phyloP scores from a whole-genome alignment of 2,797 vertebrate species.

The Streptopelia turtur region DNA sequence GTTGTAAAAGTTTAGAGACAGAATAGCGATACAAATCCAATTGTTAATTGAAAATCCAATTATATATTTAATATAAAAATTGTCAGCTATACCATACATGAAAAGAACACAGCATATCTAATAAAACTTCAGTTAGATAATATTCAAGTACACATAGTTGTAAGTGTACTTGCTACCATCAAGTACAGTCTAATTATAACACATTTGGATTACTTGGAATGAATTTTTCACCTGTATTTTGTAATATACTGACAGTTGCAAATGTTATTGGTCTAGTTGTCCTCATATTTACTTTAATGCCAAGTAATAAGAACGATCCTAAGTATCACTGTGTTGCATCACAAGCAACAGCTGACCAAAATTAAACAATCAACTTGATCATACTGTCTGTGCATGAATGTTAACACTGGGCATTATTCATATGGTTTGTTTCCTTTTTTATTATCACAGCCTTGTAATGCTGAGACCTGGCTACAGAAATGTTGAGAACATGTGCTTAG shows the following conservation, averaged over 20 bases:
- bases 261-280: neutral
- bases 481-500: neutral
- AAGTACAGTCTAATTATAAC: neutral
- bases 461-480: neutral
- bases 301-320: neutral
- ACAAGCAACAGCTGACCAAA: neutral
- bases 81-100: neutral
- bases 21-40: too few species aligned
- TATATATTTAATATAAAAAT: neutral
- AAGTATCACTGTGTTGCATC: neutral
- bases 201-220: neutral
- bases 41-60: neutral
- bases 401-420: neutral
- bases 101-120: neutral
- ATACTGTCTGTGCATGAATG: neutral
- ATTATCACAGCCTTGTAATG: neutral
- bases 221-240: neutral
- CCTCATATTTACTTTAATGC: neutral
- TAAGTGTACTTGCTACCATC: neutral
- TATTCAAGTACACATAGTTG: neutral
- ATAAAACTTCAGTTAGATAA: neutral
- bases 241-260: neutral
- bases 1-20: neutral
- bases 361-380: neutral
- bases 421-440: neutral